Conservation (phyloP, 2,113 vertebrate genomes). For the Egretta garzetta region DNA sequence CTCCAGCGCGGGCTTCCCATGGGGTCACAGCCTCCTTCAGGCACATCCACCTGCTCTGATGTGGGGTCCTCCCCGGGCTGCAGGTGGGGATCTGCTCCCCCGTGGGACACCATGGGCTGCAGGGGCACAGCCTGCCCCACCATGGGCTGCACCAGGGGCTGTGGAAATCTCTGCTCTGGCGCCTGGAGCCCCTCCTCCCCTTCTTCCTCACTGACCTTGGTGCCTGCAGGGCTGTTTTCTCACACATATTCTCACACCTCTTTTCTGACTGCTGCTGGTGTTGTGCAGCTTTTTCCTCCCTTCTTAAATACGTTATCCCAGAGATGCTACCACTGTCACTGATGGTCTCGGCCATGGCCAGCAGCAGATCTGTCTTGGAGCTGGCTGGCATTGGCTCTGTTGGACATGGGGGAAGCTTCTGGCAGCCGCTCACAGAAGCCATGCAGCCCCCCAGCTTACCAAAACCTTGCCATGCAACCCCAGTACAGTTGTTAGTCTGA, state of each 20-base stretch:
- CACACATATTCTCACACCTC: too few species aligned
- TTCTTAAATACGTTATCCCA: background rate
- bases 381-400: rapidly evolving
- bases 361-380: rapidly evolving
- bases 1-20: background rate
- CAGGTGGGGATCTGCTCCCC: background rate
- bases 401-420: background rate
- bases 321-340: rapidly evolving
- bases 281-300: background rate
- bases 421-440: background rate
- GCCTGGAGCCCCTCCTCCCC: background rate
- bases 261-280: background rate
- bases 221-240: background rate
- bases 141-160: too few species aligned
- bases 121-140: background rate
- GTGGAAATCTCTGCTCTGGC: background rate
- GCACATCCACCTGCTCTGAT: background rate
- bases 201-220: background rate
- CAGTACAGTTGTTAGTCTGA: background rate
- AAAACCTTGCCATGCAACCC: background rate
- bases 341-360: background rate
- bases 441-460: background rate
- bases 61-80: background rate
- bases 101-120: background rate
- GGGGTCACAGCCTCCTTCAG: background rate